Percentiles rank a stretch among this genome's conserved stretches.
Conservation (phyloP, 1,140 invertebrate species). For the Camponotus pennsylvanicus region DNA sequence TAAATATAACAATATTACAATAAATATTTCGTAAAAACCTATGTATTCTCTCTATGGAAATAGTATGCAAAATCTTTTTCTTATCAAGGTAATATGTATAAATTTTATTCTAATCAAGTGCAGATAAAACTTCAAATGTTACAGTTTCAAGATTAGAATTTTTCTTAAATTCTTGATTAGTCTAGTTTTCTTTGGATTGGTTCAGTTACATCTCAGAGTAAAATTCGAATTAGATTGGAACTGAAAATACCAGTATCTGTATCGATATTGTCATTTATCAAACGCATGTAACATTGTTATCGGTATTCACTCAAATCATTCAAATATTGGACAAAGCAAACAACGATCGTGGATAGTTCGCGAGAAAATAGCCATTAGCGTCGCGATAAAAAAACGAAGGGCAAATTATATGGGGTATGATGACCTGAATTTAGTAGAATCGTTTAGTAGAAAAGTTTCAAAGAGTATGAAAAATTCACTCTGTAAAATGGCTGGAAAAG, state of each 20-base stretch:
- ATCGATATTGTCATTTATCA: not conserved
- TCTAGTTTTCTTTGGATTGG: not conserved
- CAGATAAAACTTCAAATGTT: not conserved
- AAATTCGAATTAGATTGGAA: slow-evolving; percentile 22
- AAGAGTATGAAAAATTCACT: slow-evolving; percentile 8
- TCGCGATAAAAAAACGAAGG: slow-evolving; percentile 50
- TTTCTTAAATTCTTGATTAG: not conserved
- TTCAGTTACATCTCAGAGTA: not conserved
- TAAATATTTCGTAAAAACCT: not conserved
- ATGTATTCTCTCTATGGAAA: not conserved
- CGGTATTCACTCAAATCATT: slow-evolving; percentile 54
- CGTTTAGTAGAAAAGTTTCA: not conserved
- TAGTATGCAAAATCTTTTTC: not conserved
- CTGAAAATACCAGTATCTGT: slow-evolving; percentile 18
- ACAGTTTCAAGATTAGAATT: not conserved
- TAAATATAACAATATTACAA: too few relatives aligned
- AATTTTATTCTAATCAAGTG: not conserved
- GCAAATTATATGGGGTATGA: slow-evolving; percentile 56
- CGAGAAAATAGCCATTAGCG: slow-evolving; percentile 36
- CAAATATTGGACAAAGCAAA: slow-evolving; percentile 39
- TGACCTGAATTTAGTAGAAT: slow-evolving; percentile 47
- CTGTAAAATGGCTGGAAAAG: not conserved
- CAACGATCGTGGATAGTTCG: slow-evolving; percentile 11
- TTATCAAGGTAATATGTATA: not conserved
- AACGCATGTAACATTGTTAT: slow-evolving; percentile 4